Evolutionary conservation across 2,888 invertebrate species (phyloP).

Genomic region (Patella caerulea): DNA sequence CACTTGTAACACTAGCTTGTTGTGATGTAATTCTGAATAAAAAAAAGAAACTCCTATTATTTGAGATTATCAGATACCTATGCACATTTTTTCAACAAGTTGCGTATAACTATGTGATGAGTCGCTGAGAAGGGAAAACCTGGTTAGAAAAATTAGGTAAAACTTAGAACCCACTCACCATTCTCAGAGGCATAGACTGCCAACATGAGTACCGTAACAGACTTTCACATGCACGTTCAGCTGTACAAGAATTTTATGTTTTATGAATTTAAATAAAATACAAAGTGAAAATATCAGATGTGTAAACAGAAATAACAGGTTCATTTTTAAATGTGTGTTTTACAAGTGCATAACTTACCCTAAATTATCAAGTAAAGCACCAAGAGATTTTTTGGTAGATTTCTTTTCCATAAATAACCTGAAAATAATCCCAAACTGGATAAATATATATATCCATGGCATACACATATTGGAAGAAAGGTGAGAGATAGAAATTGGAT

Average conservation of each 20-base stretch:
- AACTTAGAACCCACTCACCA: too few species aligned
- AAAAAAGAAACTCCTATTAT: slow-evolving; percentile 17
- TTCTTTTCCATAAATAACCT: slow-evolving; percentile 65
- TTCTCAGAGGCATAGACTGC: too few species aligned
- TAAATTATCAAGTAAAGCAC: slow-evolving; percentile 61
- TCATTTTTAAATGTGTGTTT: background rate
- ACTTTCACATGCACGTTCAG: too few species aligned
- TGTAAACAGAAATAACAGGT: background rate
- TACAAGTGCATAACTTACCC: slow-evolving; percentile 55
- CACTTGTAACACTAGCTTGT: slow-evolving; percentile 63
- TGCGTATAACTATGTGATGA: too few species aligned
- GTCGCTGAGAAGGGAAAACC: too few species aligned
- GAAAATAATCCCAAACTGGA: slow-evolving; percentile 26
- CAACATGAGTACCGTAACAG: too few species aligned
- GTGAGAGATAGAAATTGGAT: too few species aligned
- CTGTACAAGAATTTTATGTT: too few species aligned
- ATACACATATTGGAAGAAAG: too few species aligned
- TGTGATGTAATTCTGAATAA: slow-evolving; percentile 64
- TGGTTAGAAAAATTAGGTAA: too few species aligned
- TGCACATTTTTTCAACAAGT: background rate
- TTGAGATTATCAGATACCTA: background rate
- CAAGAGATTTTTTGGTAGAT: slow-evolving; percentile 61
- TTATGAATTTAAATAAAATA: too few species aligned
- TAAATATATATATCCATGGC: background rate
- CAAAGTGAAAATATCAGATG: too few species aligned